A percentile compares a stretch with the other conserved stretches of the same genome.
Evolutionary conservation across 30 jellyfish, hydroid and myxozoan species (phyloP).

Genomic region (Cassiopea andromeda): DNA sequence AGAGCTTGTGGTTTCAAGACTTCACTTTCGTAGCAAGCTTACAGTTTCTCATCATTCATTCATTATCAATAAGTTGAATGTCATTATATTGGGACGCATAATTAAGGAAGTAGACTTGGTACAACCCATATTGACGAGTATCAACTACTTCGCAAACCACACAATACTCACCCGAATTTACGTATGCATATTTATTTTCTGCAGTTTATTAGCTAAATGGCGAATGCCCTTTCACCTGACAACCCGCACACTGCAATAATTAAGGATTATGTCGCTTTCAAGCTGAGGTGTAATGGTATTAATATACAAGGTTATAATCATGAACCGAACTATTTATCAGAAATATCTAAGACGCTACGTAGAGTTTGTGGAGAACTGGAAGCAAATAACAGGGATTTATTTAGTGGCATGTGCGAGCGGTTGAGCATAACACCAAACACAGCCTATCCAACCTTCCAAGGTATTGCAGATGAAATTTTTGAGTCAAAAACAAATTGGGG

Average conservation of each 20-base stretch:
- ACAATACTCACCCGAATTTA: too few relatives aligned
- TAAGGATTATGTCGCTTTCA: slow-evolving; percentile 77
- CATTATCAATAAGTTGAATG: too few relatives aligned
- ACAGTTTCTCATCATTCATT: too few relatives aligned
- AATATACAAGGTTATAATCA: slow-evolving; percentile 78
- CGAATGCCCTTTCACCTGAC: slow-evolving; percentile 77
- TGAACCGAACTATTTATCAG: slow-evolving; percentile 63
- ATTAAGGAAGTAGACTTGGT: too few relatives aligned
- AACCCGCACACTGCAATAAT: slow-evolving; percentile 69
- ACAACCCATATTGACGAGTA: too few relatives aligned
- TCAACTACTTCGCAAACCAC: too few relatives aligned
- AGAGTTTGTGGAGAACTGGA: slow-evolving; percentile 93
- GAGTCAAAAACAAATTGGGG: slow-evolving; percentile 93
- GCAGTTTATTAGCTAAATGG: slow-evolving; percentile 52
- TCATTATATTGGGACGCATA: too few relatives aligned
- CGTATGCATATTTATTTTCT: too few relatives aligned
- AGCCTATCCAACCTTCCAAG: slow-evolving; percentile 93
- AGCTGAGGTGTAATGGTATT: slow-evolving; percentile 64
- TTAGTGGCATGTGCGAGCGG: slow-evolving; percentile 85
- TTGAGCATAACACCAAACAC: slow-evolving; percentile 78
- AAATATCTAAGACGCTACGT: slow-evolving; percentile 79
- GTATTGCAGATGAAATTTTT: slow-evolving; percentile 89
- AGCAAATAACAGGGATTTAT: slow-evolving; percentile 63
- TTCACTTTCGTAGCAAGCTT: too few relatives aligned
- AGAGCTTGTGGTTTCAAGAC: too few relatives aligned